A percentile compares a stretch with the other conserved stretches of the same genome.
Evolutionary conservation across 2,113 vertebrate species (phyloP).

Genomic region (Chloropsis hardwickii): DNA sequence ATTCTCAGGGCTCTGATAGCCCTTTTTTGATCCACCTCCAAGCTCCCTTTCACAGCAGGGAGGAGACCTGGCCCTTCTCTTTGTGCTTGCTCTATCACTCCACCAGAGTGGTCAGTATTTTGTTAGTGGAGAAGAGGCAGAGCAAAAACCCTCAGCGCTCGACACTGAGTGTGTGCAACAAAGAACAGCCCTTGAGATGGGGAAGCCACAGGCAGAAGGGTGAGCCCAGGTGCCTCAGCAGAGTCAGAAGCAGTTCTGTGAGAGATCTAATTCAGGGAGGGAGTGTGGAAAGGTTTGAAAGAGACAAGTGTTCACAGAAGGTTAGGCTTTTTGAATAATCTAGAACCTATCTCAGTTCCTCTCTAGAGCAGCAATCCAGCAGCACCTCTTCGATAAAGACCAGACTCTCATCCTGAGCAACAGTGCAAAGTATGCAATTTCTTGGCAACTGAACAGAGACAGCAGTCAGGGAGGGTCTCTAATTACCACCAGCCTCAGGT

Average conservation of each 20-base stretch:
- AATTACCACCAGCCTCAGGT: constrained; percentile 47
- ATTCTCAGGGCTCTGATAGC: neutral
- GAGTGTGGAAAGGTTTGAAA: neutral
- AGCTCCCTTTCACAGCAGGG: neutral
- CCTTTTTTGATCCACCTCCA: neutral
- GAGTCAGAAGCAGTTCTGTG: neutral
- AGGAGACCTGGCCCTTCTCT: neutral
- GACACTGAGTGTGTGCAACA: accelerated
- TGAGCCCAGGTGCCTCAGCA: neutral
- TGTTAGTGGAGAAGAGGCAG: neutral
- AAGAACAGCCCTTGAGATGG: neutral
- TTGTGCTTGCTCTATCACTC: neutral
- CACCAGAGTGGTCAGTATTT: neutral
- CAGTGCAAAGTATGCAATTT: neutral
- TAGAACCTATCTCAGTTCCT: neutral
- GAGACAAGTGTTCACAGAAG: neutral
- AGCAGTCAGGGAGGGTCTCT: neutral
- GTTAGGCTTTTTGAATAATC: neutral
- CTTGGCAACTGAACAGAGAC: neutral
- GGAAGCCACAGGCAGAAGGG: neutral
- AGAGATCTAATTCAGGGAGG: neutral
- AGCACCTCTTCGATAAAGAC: neutral
- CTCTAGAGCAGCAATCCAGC: neutral
- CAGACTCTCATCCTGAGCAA: neutral
- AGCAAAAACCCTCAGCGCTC: accelerated